Evolutionary conservation across 2,797 vertebrate species (phyloP).

Genomic region (Varecia variegata): DNA sequence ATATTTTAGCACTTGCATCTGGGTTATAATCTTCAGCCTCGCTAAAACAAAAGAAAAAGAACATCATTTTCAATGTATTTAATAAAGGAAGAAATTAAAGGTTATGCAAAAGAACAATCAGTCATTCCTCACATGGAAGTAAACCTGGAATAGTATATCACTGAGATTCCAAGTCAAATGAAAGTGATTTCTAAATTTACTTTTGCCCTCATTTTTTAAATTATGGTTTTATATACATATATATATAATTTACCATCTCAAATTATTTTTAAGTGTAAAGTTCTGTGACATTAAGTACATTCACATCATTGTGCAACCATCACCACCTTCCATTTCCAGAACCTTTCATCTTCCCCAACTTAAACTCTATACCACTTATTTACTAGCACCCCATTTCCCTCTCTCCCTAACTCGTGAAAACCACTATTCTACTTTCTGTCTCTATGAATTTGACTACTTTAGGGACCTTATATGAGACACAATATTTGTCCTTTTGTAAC

Average conservation of each 20-base stretch:
- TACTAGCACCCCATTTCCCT: background rate
- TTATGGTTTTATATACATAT: background rate
- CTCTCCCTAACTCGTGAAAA: background rate
- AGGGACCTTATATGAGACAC: background rate
- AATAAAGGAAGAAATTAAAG: background rate
- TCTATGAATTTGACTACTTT: background rate
- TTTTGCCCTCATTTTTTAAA: background rate
- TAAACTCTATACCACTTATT: background rate
- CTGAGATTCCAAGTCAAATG: background rate
- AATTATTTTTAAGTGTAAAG: background rate
- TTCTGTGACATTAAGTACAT: background rate
- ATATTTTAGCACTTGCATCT: background rate
- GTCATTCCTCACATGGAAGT: background rate
- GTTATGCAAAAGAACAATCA: background rate
- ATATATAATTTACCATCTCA: background rate
- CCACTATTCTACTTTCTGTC: background rate
- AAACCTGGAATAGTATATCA: background rate
- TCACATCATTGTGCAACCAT: background rate
- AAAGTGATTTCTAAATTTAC: background rate
- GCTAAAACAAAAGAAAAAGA: conserved; percentile 58
- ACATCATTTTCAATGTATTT: background rate
- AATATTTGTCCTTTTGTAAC: background rate
- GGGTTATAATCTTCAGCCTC: background rate
- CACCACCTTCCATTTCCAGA: background rate
- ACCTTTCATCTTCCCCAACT: background rate